Base-by-base conservation (phyloP, 2,888 invertebrate species). In the Drosophila barbarae region DNA sequence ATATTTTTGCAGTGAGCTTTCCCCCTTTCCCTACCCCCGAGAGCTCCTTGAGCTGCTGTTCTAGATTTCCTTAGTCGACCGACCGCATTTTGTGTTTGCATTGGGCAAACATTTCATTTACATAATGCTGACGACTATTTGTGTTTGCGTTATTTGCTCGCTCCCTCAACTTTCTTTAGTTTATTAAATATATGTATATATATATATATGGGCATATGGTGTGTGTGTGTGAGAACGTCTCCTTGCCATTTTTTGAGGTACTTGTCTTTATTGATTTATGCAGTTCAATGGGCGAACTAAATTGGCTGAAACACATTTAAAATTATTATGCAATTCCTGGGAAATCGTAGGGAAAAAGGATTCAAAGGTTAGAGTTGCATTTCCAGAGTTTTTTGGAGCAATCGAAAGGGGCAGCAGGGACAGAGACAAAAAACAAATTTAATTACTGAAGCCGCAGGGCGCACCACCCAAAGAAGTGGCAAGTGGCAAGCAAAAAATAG, bases 41-140 rank as follows among this genome's bases (percentile, higher is more conserved):
- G 15, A 15, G 46, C 32, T 49, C 32, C 51, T 56, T 46, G 49
- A 30, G 32, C 42, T 52, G 30, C 54, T 70, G 71, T 41, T 51
- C 70, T 71, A 71, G 50, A 50, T 54, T 68, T 41, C 63, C 38
- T 32, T 35, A 36, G 38, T 39, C 64, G 53, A 46, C 71, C 64
- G 53, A 54, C 71, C 71, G 68, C 53, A 53, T 46, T 70, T 41
- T 55, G 39, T 60, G 59, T 71, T 72, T 72, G 72, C 68, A 57
- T 72, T 72, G 69, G 53, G 57, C 84, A 80, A 83, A 84, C 84
- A 80, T 85, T 80, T 73, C 64, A 81, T 83, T 85, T 81, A 65
- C 85, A 81, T 85, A 85, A 72, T 80, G 83, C 76, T 79, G 76
- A 38, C 66, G 76, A 38, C 66, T 73, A 82, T 78, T 73, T 69